Conservation (phyloP, 2,888 invertebrate species). For the Incurvaria masculella region DNA sequence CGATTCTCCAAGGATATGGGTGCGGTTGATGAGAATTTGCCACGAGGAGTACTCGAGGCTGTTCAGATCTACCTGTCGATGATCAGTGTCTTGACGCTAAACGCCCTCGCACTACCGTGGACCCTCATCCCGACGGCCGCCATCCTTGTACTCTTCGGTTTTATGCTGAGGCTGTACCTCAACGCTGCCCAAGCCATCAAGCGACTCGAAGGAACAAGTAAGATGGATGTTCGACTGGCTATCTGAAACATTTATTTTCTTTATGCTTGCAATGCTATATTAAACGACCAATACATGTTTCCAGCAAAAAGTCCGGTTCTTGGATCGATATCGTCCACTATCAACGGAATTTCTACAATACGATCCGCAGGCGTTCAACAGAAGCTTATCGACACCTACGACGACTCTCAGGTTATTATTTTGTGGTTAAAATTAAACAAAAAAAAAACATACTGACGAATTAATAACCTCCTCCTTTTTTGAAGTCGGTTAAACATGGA, state of each 20-base stretch:
- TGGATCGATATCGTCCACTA: slow-evolving; percentile 70
- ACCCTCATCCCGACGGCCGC: slow-evolving; percentile 38
- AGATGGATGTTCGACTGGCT: slow-evolving; percentile 25
- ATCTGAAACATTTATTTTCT: too few species aligned
- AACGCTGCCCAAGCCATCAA: slow-evolving; percentile 73
- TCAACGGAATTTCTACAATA: slow-evolving; percentile 73
- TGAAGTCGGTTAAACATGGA: too few species aligned
- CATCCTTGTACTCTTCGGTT: slow-evolving; percentile 55
- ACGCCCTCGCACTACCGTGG: slow-evolving; percentile 40
- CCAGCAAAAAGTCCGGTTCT: slow-evolving; percentile 78
- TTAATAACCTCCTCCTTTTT: too few species aligned
- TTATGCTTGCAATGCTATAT: too few species aligned
- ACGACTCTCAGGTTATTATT: slow-evolving; percentile 48
- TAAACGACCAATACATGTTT: slow-evolving; percentile 11
- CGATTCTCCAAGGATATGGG: slow-evolving; percentile 84
- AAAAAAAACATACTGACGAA: too few species aligned
- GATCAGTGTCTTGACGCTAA: slow-evolving; percentile 34
- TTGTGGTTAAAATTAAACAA: neutral
- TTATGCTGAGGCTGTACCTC: slow-evolving; percentile 65
- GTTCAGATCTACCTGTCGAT: slow-evolving; percentile 50
- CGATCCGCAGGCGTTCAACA: slow-evolving; percentile 65
- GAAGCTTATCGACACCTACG: slow-evolving; percentile 58
- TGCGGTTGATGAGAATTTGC: slow-evolving; percentile 70
- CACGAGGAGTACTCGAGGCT: slow-evolving; percentile 62
- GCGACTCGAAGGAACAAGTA: slow-evolving; percentile 66